Conservation (phyloP, 1,140 invertebrate genomes). For the Sinella curviseta region DNA sequence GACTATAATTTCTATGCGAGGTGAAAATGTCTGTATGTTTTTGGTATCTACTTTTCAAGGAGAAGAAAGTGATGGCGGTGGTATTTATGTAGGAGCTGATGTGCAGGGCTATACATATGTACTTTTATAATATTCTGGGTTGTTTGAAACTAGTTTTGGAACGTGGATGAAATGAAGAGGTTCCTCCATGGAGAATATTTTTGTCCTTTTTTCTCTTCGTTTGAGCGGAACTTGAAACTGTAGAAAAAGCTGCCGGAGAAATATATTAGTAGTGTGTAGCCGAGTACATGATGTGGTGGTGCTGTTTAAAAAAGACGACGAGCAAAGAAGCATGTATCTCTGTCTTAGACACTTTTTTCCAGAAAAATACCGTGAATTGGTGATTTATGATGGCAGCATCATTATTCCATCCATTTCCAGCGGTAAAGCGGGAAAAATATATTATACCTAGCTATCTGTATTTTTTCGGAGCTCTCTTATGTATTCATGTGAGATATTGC, state of each 20-base stretch:
- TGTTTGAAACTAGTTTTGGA: not conserved
- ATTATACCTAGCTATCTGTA: not conserved
- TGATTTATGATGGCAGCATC: constrained; percentile 27
- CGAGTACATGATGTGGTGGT: not conserved
- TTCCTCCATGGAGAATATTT: constrained; percentile 5
- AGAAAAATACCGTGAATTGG: constrained; percentile 22
- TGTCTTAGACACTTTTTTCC: constrained; percentile 6
- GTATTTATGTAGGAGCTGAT: not conserved
- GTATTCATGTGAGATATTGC: constrained; percentile 13
- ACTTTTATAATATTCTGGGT: too few species aligned
- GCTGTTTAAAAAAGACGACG: not conserved
- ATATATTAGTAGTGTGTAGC: not conserved
- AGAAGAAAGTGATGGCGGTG: too few species aligned
- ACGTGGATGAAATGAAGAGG: constrained; percentile 19
- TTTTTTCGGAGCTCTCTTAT: not conserved
- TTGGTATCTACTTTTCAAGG: too few species aligned
- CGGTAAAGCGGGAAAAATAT: not conserved
- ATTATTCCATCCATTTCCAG: constrained; percentile 27
- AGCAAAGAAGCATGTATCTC: not conserved
- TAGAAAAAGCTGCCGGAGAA: not conserved
- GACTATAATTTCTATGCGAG: too few species aligned
- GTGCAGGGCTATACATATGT: not conserved
- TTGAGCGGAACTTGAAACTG: constrained; percentile 14
- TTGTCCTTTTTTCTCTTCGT: constrained; percentile 19
- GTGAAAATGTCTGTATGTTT: too few species aligned